A percentile compares a stretch with the other conserved stretches of the same genome.
Conservation (phyloP, 2,113 vertebrate genomes). For the Cynopterus brachyotis region DNA sequence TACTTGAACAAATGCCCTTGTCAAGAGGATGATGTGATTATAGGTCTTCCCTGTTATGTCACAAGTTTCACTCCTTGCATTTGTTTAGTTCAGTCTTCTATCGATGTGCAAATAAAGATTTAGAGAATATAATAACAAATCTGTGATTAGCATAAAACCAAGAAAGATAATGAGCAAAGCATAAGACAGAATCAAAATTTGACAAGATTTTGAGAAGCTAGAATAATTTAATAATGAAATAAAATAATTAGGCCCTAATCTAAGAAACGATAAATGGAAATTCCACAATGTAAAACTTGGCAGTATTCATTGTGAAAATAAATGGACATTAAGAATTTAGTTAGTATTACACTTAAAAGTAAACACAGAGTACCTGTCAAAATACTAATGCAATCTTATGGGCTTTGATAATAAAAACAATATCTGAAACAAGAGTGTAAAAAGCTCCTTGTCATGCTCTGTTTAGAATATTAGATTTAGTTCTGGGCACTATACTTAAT, state of each 20-base stretch:
- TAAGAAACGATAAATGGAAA: background rate
- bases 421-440: background rate
- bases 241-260: background rate
- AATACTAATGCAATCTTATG: background rate
- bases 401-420: background rate
- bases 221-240: background rate
- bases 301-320: background rate
- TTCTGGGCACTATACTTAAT: background rate
- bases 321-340: background rate
- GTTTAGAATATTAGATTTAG: background rate
- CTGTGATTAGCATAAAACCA: background rate
- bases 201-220: background rate
- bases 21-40: background rate
- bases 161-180: background rate
- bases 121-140: background rate
- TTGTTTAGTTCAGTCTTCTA: background rate
- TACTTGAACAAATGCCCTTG: background rate
- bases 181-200: background rate
- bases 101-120: background rate
- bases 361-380: background rate
- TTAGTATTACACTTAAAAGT: background rate
- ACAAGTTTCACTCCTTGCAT: background rate
- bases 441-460: background rate
- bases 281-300: background rate
- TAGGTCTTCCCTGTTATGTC: background rate